Evolutionary conservation across 2,888 invertebrate genomes (phyloP).

Genomic region (Ryuthela nishihirai): DNA sequence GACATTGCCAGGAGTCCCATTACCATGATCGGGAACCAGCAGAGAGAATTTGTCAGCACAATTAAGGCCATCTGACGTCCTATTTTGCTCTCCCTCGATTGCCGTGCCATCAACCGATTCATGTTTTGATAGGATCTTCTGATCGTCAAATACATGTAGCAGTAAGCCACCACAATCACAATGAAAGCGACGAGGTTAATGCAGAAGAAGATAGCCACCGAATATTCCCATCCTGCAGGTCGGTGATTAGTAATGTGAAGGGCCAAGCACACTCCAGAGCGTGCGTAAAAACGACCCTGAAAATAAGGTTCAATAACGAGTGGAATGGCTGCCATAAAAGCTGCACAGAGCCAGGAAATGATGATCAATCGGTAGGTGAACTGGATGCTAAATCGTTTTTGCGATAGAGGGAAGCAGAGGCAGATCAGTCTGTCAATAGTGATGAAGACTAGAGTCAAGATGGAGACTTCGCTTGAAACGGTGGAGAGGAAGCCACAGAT

Average conservation of each 20-base stretch:
- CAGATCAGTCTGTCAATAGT: conserved; percentile 52
- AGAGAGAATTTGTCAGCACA: conserved; percentile 46
- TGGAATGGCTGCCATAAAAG: conserved; percentile 46
- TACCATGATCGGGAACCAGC: conserved; percentile 48
- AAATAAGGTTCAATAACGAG: conserved; percentile 46
- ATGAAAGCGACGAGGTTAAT: conserved; percentile 48
- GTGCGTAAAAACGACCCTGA: conserved; percentile 45
- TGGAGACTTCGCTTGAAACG: conserved; percentile 52
- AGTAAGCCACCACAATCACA: conserved; percentile 46
- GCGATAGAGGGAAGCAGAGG: conserved; percentile 50
- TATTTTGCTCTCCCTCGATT: conserved; percentile 44
- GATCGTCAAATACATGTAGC: conserved; percentile 47
- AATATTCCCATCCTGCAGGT: conserved; percentile 49
- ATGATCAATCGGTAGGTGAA: conserved; percentile 42
- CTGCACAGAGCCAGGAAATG: conserved; percentile 45
- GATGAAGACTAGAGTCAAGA: conserved; percentile 52
- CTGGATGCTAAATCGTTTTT: conserved; percentile 42
- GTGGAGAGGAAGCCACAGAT: conserved; percentile 45
- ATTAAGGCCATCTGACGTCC: conserved; percentile 47
- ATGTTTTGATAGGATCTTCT: conserved; percentile 40
- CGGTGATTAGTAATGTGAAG: conserved; percentile 48
- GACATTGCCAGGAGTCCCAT: conserved; percentile 44
- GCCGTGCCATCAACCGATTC: conserved; percentile 38
- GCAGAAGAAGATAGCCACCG: conserved; percentile 47
- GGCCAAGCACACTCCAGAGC: conserved; percentile 49